Evolutionary conservation across 2,888 invertebrate species (phyloP).

Genomic region (Sminthurinus aureus): DNA sequence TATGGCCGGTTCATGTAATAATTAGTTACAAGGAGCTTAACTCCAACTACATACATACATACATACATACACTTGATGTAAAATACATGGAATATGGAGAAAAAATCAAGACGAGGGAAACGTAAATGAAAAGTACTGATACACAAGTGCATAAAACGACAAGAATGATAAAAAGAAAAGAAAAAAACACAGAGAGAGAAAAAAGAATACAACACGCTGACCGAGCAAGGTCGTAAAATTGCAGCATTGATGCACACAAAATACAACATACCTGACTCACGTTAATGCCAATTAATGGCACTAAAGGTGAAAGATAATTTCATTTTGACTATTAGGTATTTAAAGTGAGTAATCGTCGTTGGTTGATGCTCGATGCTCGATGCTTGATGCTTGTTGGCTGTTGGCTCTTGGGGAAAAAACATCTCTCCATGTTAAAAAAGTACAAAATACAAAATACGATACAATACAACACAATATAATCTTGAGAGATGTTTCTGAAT

Average conservation of each 20-base stretch:
- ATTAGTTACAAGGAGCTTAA: constrained; percentile 14
- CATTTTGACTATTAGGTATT: constrained; percentile 19
- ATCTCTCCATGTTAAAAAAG: background rate
- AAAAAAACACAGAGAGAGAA: constrained; percentile 10
- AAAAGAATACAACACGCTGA: constrained; percentile 49
- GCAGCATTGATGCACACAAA: constrained; percentile 44
- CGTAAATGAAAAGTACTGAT: too few species aligned
- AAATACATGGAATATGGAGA: too few species aligned
- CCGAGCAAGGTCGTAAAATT: constrained; percentile 54
- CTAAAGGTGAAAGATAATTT: constrained; percentile 33
- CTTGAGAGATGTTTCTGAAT: background rate
- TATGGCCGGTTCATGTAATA: constrained; percentile 32
- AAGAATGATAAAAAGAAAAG: background rate
- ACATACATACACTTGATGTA: too few species aligned
- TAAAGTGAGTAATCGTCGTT: constrained; percentile 1
- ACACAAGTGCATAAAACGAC: too few species aligned
- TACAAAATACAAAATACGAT: background rate
- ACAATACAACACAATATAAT: background rate
- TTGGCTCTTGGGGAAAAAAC: background rate
- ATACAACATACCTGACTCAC: constrained; percentile 47
- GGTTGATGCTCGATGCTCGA: background rate
- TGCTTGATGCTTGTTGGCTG: too few species aligned
- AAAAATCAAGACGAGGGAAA: too few species aligned
- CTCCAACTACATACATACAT: too few species aligned
- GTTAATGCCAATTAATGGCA: constrained; percentile 57